These are phyloP conservation scores for Rhynchonema sp. DNA, from an alignment of 2,888 invertebrate species.

Conservation along the genomic window DNA sequence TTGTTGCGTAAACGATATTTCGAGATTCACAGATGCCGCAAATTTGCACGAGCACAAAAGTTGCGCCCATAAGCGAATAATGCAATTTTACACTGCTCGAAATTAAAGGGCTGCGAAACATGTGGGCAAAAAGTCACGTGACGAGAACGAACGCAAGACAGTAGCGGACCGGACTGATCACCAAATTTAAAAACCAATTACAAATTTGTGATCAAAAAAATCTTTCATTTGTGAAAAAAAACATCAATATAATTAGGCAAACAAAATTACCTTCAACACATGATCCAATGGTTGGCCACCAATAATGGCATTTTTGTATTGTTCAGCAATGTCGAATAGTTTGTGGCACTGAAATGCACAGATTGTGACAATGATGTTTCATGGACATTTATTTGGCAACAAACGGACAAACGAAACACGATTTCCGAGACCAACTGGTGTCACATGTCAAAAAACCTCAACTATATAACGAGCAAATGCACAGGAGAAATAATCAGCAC, in stretches of 20 bases:
- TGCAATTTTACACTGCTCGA: not conserved
- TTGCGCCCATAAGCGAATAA: not conserved
- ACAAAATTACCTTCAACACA: conserved; percentile 44
- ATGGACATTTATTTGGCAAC: too few species aligned
- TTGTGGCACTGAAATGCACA: conserved; percentile 61
- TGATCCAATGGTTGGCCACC: conserved; percentile 67
- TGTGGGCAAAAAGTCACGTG: conserved; percentile 91
- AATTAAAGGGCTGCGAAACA: conserved; percentile 49
- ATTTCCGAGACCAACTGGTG: not conserved
- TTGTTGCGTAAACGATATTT: too few species aligned
- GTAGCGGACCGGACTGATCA: too few species aligned
- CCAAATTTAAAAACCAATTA: too few species aligned
- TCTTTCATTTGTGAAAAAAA: not conserved
- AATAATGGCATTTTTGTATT: conserved; percentile 55
- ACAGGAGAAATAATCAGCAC: too few species aligned
- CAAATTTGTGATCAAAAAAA: too few species aligned
- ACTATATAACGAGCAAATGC: too few species aligned
- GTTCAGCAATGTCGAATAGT: conserved; percentile 78
- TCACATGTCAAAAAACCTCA: not conserved
- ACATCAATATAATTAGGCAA: not conserved
- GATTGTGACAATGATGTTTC: too few species aligned
- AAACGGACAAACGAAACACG: not conserved
- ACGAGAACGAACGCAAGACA: too few species aligned
- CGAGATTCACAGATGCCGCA: too few species aligned
- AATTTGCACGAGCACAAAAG: not conserved